phyloP scores from a whole-genome alignment of 2,888 invertebrate species.

The Craniophora ligustri region DNA sequence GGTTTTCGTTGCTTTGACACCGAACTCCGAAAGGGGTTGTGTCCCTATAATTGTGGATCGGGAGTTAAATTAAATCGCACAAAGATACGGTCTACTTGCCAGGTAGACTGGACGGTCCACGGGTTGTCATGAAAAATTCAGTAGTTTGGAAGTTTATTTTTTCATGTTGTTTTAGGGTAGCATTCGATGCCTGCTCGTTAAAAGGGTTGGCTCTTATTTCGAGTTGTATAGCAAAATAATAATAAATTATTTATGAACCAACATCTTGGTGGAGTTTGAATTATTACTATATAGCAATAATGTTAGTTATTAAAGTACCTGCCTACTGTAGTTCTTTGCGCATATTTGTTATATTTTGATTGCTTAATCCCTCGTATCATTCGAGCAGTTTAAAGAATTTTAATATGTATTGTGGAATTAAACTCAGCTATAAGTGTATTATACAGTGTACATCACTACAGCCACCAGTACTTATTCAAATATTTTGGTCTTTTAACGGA shows the following conservation, averaged over 20 bases:
- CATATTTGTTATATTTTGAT: too few relatives aligned
- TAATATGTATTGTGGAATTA: too few relatives aligned
- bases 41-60: slow-evolving; percentile 75
- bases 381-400: too few relatives aligned
- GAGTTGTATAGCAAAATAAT: slow-evolving; percentile 13
- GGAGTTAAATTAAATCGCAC: slow-evolving; percentile 73
- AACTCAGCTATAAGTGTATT: too few relatives aligned
- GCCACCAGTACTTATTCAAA: too few relatives aligned
- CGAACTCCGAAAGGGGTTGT: slow-evolving; percentile 70
- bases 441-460: too few relatives aligned
- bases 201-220: slow-evolving; percentile 21
- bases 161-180: slow-evolving; percentile 42
- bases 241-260: slow-evolving; percentile 2
- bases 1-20: slow-evolving; percentile 72
- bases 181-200: slow-evolving; percentile 11
- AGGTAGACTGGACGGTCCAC: slow-evolving; percentile 36
- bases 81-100: slow-evolving; percentile 65
- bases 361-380: too few relatives aligned
- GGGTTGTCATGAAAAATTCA: slow-evolving; percentile 50
- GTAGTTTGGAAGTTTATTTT: slow-evolving; percentile 52
- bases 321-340: too few relatives aligned
- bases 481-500: too few relatives aligned
- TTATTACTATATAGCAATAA: too few relatives aligned
- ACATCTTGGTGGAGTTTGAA: not conserved
- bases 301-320: too few relatives aligned